Evolutionary conservation across 2,113 vertebrate species (phyloP).

Genomic region (Upupa epops): DNA sequence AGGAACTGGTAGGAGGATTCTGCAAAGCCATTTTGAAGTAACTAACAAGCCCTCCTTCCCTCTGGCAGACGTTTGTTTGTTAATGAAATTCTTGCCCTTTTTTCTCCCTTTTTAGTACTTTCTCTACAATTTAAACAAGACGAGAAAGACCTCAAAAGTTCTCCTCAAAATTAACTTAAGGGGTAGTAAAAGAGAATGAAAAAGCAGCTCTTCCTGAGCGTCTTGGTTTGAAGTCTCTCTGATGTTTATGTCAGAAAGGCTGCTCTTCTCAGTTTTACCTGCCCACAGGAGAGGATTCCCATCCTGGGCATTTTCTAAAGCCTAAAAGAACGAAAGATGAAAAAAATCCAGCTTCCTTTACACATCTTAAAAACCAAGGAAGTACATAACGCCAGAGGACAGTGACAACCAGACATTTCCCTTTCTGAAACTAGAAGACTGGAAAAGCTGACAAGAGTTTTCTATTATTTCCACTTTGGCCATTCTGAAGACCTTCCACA

Average conservation of each 20-base stretch:
- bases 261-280: not conserved
- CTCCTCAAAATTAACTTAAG: not conserved
- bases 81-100: not conserved
- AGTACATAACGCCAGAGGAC: not conserved
- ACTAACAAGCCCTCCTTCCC: not conserved
- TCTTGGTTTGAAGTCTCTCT: not conserved
- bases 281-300: not conserved
- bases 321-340: not conserved
- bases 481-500: not conserved
- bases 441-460: not conserved
- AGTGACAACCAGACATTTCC: not conserved
- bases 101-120: not conserved
- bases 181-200: not conserved
- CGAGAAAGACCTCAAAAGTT: not conserved
- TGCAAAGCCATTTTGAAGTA: not conserved
- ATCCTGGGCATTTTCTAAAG: not conserved
- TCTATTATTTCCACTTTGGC: not conserved
- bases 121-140: not conserved
- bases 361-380: not conserved
- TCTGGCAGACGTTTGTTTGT: not conserved
- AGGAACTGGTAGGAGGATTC: not conserved
- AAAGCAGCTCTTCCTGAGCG: not conserved
- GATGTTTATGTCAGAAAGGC: not conserved
- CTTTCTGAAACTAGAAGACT: not conserved
- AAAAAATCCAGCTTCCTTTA: not conserved